Conservation (phyloP, 2,113 vertebrate species). For the Paraplagusia blochii region DNA sequence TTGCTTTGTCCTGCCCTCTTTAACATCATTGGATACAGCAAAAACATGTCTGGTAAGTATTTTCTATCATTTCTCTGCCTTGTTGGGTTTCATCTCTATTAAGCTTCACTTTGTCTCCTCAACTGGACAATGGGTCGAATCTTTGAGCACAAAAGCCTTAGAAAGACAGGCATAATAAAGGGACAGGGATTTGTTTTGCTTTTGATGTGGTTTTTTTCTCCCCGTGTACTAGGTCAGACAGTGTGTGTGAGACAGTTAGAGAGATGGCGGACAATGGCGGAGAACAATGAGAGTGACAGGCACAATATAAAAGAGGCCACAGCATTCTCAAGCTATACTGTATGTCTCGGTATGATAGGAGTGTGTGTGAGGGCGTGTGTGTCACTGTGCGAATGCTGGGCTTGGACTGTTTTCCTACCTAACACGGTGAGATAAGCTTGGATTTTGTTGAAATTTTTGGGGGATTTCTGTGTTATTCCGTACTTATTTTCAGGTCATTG, state of each 20-base stretch:
- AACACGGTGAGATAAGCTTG: slow-evolving; percentile 41
- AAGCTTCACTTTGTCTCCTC: slow-evolving; percentile 45
- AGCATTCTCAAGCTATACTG: slow-evolving; percentile 20
- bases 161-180: slow-evolving; percentile 38
- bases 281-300: slow-evolving; percentile 44
- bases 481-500: too few species aligned
- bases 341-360: slow-evolving; percentile 24
- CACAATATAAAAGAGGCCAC: slow-evolving; percentile 64
- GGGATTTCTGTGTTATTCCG: not conserved
- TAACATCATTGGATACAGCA: slow-evolving; percentile 36
- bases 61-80: slow-evolving; percentile 32
- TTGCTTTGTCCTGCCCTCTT: slow-evolving; percentile 19
- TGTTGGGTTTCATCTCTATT: slow-evolving; percentile 53
- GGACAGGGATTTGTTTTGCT: slow-evolving; percentile 20
- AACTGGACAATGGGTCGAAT: slow-evolving; percentile 43
- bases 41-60: slow-evolving; percentile 39
- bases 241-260: slow-evolving; percentile 30
- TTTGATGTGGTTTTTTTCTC: slow-evolving; percentile 26
- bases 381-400: slow-evolving; percentile 19
- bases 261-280: slow-evolving; percentile 34
- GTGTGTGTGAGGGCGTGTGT: slow-evolving; percentile 25
- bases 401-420: slow-evolving; percentile 19
- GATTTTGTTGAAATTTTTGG: not conserved
- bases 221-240: slow-evolving; percentile 61
- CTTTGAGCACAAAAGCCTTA: slow-evolving; percentile 36